Evolutionary conservation across 2,113 vertebrate species (phyloP), one percentile per base, ranked within the genome.

Genomic region (rat (Rattus norvegicus)): DNA sequence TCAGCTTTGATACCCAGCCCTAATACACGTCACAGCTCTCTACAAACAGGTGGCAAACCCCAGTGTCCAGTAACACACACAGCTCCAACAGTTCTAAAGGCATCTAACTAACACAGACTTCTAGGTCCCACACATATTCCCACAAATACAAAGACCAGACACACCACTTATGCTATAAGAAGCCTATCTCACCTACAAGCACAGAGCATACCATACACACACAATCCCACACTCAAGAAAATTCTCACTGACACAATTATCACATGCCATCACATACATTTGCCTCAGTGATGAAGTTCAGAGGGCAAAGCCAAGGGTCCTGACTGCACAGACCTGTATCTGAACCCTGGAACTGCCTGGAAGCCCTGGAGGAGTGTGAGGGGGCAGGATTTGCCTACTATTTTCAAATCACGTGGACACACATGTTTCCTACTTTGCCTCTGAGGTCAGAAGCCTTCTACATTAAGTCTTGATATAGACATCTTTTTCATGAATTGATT

Each of bases 1-100:
- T 96, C 95, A 98, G 96, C 96, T 97, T 98, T 98, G 96, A 96
- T 65, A 97, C 97, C 97, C 77, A 63, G n/a, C 96, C 79, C 30
- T 88, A 49, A 61, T 13, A 86, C 73, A 75, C 19, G 39, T 3
- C 69, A 63, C 3, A 81, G 43, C 56, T 84, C 75, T 88, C 72
- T 59, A 89, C 75, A 87, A 90, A 83, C 77, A 56, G 76, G 88
- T 84, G 79, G 49, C 75, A 91, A 91, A 81, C 22, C 39, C 47
- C 70, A 81, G 56, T 56, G 28, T 33, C 43, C 88, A 79, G 17
- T n/a, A 36, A 22, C 16, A 83, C 26, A 49, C 6, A 79, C 67
- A 76, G 20, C 12, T 91, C 59, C 84, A 63, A 47, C 10, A 91
- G 65, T 70, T 81, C 39, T 22, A 0, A 73, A 91, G 65, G 67